Percentiles rank a stretch among this genome's conserved stretches.
phyloP scores from a whole-genome alignment of 2,888 invertebrate species.

The Lottia gigantea region DNA sequence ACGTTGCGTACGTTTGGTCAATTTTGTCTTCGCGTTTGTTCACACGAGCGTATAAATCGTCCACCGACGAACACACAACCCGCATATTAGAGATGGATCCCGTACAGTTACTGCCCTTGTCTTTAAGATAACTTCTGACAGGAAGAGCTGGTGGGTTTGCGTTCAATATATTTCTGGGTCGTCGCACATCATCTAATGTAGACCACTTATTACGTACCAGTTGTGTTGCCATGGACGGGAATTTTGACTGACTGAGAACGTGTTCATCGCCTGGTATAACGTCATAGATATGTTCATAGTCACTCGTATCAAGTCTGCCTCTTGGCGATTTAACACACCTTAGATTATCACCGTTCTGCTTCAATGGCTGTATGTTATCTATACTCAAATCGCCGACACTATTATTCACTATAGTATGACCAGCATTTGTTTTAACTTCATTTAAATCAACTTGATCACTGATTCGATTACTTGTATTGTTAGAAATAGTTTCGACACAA shows the following conservation, averaged over 20 bases:
- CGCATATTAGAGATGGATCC: background rate
- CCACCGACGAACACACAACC: constrained; percentile 2
- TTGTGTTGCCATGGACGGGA: background rate
- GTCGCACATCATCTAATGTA: constrained; percentile 11
- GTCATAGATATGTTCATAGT: constrained; percentile 32
- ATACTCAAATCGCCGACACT: background rate
- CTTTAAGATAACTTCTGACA: constrained; percentile 26
- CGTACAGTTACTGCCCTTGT: background rate
- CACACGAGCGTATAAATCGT: background rate
- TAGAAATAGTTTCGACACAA: background rate
- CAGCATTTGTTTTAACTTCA: background rate
- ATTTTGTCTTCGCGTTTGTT: background rate
- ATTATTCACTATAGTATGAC: background rate
- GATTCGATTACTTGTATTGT: background rate
- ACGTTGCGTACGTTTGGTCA: background rate
- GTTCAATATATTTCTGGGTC: background rate
- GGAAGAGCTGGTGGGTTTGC: constrained; percentile 31
- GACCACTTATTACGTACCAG: constrained; percentile 7
- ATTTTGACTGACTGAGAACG: constrained; percentile 12
- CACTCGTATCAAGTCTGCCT: constrained; percentile 14
- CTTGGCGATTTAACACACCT: constrained; percentile 13
- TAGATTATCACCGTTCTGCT: background rate
- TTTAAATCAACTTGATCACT: background rate
- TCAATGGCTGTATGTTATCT: background rate
- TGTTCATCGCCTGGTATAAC: constrained; percentile 25